Evolutionary conservation across 2,888 invertebrate species (phyloP).

Genomic region (Drosophila nr. perissopoda): DNA sequence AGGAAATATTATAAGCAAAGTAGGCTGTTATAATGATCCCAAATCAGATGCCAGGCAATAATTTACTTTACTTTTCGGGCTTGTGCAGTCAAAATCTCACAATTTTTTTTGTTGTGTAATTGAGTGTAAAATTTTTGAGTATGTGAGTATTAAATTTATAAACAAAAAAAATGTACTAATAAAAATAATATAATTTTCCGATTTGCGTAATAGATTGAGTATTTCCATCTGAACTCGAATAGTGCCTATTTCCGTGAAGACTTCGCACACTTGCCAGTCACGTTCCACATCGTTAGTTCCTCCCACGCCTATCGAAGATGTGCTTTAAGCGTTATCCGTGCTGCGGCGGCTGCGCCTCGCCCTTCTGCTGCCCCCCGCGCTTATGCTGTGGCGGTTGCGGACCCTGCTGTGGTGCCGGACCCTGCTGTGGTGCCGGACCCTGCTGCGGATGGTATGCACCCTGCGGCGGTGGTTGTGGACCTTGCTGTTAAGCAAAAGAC

Average conservation of each 20-base stretch:
- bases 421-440: conserved; percentile 20
- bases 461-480: neutral
- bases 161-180: neutral
- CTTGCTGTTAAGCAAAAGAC: conserved; percentile 5
- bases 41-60: neutral
- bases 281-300: neutral
- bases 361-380: neutral
- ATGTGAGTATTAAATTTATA: neutral
- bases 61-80: neutral
- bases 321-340: conserved; percentile 12
- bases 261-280: neutral
- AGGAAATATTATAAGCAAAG: neutral
- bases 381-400: conserved; percentile 19
- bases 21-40: neutral
- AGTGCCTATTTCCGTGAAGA: neutral
- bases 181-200: neutral
- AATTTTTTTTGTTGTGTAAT: neutral
- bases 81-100: conserved; percentile 3
- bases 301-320: neutral
- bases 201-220: neutral
- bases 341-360: conserved; percentile 5
- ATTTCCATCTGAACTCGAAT: neutral
- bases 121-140: conserved; percentile 2
- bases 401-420: conserved; percentile 25
- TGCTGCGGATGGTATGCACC: conserved; percentile 8